phyloP scores from a whole-genome alignment of 2,888 invertebrate genomes.

The Sericinus montela region DNA sequence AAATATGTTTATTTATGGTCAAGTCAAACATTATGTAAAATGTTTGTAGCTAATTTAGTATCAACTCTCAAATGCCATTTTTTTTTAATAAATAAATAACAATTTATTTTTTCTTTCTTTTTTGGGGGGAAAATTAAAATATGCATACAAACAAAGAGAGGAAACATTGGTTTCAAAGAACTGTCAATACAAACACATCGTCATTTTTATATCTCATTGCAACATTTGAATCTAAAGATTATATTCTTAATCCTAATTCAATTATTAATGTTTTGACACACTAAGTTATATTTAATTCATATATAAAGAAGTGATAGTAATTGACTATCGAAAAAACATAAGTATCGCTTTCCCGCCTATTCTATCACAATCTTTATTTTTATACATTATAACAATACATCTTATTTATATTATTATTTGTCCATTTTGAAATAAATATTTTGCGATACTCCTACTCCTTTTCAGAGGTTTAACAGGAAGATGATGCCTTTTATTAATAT shows the following conservation, averaged over 20 bases:
- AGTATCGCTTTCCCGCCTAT: not conserved
- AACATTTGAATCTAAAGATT: slow-evolving; percentile 1
- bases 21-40: too few species aligned
- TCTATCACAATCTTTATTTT: slow-evolving; percentile 1
- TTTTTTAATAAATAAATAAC: too few species aligned
- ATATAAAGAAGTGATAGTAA: slow-evolving; percentile 9
- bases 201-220: slow-evolving; percentile 14
- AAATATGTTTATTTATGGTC: too few species aligned
- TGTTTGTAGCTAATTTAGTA: too few species aligned
- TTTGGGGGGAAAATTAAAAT: not conserved
- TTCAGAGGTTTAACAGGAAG: too few species aligned
- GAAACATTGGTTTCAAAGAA: slow-evolving; percentile 9
- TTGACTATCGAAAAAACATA: slow-evolving; percentile 3
- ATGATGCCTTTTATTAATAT: too few species aligned
- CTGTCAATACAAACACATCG: not conserved
- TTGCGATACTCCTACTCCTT: too few species aligned
- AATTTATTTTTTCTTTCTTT: not conserved
- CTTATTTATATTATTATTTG: not conserved
- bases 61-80: too few species aligned
- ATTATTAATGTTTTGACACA: too few species aligned
- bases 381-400: not conserved
- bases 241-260: too few species aligned
- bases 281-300: not conserved
- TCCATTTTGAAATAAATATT: not conserved
- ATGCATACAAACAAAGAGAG: not conserved